Evolutionary conservation across 2,888 invertebrate genomes (phyloP).

Genomic region (Autographa pulchrina): DNA sequence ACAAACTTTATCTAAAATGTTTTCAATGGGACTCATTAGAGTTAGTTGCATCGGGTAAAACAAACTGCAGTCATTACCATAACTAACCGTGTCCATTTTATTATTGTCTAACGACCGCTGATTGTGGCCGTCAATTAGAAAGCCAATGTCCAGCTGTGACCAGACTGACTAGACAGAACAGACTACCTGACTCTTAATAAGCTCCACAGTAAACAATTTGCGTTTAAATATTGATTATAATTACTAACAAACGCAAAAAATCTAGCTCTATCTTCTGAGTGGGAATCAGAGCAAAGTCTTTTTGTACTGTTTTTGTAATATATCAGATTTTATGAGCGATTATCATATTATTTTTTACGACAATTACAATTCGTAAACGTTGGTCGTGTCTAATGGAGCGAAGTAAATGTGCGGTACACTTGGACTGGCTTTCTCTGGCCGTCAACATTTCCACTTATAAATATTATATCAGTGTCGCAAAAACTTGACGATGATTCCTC

Average conservation of each 20-base stretch:
- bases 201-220: not conserved
- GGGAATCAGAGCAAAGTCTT: conserved; percentile 32
- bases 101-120: not conserved
- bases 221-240: conserved; percentile 5
- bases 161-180: not conserved
- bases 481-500: conserved; percentile 29
- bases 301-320: not conserved
- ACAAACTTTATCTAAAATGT: not conserved
- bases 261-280: not conserved
- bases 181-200: not conserved
- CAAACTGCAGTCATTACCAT: not conserved
- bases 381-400: conserved; percentile 72
- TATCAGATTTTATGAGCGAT: not conserved
- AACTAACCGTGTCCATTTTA: not conserved
- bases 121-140: conserved; percentile 3
- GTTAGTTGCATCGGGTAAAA: not conserved
- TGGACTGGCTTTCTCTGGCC: conserved; percentile 78
- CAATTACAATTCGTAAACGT: conserved; percentile 38
- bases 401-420: conserved; percentile 67
- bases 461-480: conserved; percentile 48
- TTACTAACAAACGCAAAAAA: conserved; percentile 9
- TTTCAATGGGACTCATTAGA: not conserved
- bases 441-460: conserved; percentile 59
- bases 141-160: not conserved
- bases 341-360: conserved; percentile 29